Base-by-base conservation (phyloP, 2,888 invertebrate genomes). In the Resseliella maxima region DNA sequence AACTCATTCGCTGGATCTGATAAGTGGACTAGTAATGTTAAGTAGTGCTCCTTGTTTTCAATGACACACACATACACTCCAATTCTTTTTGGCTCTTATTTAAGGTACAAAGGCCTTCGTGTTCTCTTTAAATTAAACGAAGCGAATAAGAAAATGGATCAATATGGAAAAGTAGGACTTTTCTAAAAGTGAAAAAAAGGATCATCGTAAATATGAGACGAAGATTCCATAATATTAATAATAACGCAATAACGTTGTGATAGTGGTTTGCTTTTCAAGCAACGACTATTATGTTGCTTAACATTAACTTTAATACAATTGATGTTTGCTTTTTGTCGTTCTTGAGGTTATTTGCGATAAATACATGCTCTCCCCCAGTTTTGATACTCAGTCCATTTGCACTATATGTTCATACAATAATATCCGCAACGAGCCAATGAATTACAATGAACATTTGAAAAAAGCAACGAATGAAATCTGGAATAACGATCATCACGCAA, bases 141-240 rank as follows among this genome's bases (percentile, higher is more conserved):
- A 38, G 6, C 38, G n/a, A 83, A 83, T 38, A 38, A 83, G 38
- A 83, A 83, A 83, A 83, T 83, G 83, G 38, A 38, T 83, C 41
- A 24, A 38, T 18, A 81, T 72, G 72, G 38, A 83, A 36, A 36
- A 38, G 38, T 24, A 38, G 38, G 38, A 38, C 83, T 38, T 12
- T 38, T 38, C 83, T 8, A 83, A 38, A 38, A 24, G 24, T 38
- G 10, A 38, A 83, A 81, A 81, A 59, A 59, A 24, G 59, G 27
- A 59, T 24, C 59, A 24, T 27, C 59, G 59, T 24, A 27, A 59
- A 59, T 59, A 59, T 12, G 24, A 38, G 15, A 83, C 38, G 38
- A n/a, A 38, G 83, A 12, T 83, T 83, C 83, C 38, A 83, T 83
- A 83, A 83, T 83, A 83, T n/a, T 83, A 83, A 83, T 81, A 36